phyloP scores from a whole-genome alignment of 2,888 invertebrate species.

The Ditylenchus weischeri region DNA sequence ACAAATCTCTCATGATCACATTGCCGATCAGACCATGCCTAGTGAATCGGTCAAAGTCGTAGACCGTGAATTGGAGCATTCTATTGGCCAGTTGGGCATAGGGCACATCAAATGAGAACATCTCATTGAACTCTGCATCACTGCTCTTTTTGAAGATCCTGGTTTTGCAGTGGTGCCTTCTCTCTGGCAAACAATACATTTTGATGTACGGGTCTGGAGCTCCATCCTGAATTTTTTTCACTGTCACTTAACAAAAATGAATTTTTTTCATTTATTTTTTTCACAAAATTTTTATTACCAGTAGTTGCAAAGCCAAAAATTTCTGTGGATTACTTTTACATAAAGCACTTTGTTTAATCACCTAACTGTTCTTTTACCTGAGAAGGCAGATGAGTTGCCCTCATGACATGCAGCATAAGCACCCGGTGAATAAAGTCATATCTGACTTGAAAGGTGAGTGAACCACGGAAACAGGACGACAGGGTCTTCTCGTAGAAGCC shows the following conservation, averaged over 20 bases:
- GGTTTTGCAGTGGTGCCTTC: conserved; percentile 79
- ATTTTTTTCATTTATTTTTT: not conserved
- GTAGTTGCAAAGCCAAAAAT: conserved; percentile 16
- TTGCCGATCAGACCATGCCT: conserved; percentile 82
- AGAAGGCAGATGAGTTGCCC: conserved; percentile 62
- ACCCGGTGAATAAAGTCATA: conserved; percentile 79
- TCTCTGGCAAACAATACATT: conserved; percentile 74
- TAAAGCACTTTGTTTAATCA: too few relatives aligned
- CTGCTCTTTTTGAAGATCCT: conserved; percentile 63
- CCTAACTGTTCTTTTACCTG: conserved; percentile 64
- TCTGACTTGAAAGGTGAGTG: conserved; percentile 75
- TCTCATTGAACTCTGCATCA: conserved; percentile 60
- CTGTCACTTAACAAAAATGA: not conserved
- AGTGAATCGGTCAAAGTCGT: conserved; percentile 83
- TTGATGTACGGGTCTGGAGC: conserved; percentile 85
- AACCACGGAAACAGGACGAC: conserved; percentile 70
- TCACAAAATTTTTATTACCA: not conserved
- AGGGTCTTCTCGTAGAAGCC: conserved; percentile 73
- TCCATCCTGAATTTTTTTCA: conserved; percentile 68
- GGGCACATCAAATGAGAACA: conserved; percentile 76
- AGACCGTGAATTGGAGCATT: conserved; percentile 75
- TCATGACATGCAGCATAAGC: conserved; percentile 64
- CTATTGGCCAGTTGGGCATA: conserved; percentile 74
- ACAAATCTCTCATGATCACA: conserved; percentile 74
- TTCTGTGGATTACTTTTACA: too few relatives aligned